Conservation (phyloP, 2,797 vertebrate genomes). For the Geotrypetes seraphini region DNA sequence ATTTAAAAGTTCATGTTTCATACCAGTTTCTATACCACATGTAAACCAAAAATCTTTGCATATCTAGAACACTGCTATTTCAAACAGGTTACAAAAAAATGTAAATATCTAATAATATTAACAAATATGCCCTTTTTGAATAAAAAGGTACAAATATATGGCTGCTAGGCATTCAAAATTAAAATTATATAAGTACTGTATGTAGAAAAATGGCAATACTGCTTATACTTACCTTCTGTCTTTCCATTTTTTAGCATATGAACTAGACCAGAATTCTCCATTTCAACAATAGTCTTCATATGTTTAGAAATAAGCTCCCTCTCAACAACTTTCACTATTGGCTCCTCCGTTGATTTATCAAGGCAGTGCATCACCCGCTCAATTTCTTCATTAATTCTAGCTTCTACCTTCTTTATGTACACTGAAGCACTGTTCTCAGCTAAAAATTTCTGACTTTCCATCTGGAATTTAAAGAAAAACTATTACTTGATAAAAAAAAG, state of each 20-base stretch:
- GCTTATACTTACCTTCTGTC: slow-evolving; percentile 85
- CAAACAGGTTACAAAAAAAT: too few species aligned
- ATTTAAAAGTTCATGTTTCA: too few species aligned
- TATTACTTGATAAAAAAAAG: slow-evolving; percentile 12
- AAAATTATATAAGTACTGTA: too few species aligned
- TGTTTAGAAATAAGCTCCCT: slow-evolving; percentile 94
- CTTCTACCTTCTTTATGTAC: slow-evolving; percentile 97
- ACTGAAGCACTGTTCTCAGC: slow-evolving; percentile 96
- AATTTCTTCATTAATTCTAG: slow-evolving; percentile 95
- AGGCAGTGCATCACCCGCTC: slow-evolving; percentile 95
- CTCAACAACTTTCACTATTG: slow-evolving; percentile 93
- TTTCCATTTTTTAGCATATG: slow-evolving; percentile 97
- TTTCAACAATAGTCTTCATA: slow-evolving; percentile 97
- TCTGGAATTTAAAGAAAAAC: slow-evolving; percentile 53
- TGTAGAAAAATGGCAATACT: too few species aligned
- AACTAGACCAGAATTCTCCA: slow-evolving; percentile 94
- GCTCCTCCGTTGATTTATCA: slow-evolving; percentile 93
- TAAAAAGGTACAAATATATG: too few species aligned
- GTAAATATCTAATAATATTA: too few species aligned
- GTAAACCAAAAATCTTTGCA: too few species aligned
- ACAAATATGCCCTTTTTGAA: too few species aligned
- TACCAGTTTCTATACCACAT: too few species aligned
- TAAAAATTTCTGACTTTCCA: slow-evolving; percentile 97
- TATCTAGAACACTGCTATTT: too few species aligned
- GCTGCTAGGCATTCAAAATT: too few species aligned